Evolutionary conservation across 2,888 invertebrate species (phyloP), one percentile per base, ranked within the genome.

Genomic region (Mimachlamys varia): DNA sequence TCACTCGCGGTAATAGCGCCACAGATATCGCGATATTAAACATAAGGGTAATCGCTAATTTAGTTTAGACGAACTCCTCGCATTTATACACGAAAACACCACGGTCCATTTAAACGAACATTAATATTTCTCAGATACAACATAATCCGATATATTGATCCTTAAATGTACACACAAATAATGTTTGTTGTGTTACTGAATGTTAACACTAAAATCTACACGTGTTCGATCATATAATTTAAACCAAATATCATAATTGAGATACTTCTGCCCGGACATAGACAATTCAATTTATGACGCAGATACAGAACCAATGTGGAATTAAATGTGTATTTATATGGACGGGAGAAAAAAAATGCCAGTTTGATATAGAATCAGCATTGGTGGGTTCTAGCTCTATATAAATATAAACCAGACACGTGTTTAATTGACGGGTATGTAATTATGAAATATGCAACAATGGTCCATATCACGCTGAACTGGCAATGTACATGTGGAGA

Each of bases 351-450:
- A 44, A 44, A 44, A 44, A 44, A 62, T 22, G 22, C n/a, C 22
- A 7, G 62, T n/a, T 17, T 7, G 17, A 62, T 62, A 22, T n/a
- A 62, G 62, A 62, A 62, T 76, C 3, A 22, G 4, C 76, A 27
- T 33, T 76, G 27, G 27, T 76, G 27, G 27, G 76, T 76, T 76
- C 76, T 27, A 27, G 33, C 10, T 76, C 2, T 2, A 15, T 27
- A 33, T n/a, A 33, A 33, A 76, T 27, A 33, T 76, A 76, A 76
- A 33, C 76, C 13, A 33, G 10, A 27, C 76, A 76, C 76, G 76
- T 76, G 76, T 76, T 76, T 76, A 76, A 76, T 76, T 76, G 76
- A 27, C 76, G 33, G 17, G 76, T 76, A 27, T 76, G 33, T 22
- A 33, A 76, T 76, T 33, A 76, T 27, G 33, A 33, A 27, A 76